phyloP scores from a whole-genome alignment of 2,797 vertebrate species.

The Gambusia yucatana region DNA sequence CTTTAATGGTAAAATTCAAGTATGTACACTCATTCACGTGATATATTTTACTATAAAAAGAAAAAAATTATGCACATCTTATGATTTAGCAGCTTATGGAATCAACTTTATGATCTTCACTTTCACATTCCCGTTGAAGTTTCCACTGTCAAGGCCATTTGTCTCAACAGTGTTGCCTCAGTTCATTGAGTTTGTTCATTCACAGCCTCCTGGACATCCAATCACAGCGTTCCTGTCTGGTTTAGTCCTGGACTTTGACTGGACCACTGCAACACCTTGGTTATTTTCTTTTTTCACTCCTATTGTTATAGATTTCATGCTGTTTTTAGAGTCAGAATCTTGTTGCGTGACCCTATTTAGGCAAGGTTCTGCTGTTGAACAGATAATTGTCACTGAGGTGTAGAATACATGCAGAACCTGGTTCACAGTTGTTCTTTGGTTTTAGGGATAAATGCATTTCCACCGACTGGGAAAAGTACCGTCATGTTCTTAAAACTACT shows the following conservation, averaged over 20 bases:
- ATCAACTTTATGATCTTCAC: not conserved
- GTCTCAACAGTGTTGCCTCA: not conserved
- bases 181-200: slow-evolving; percentile 1
- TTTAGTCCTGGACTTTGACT: slow-evolving; percentile 3
- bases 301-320: not conserved
- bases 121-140: not conserved
- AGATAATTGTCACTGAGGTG: not conserved
- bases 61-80: not conserved
- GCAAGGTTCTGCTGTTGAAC: not conserved
- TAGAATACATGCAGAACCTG: not conserved
- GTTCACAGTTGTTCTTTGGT: not conserved
- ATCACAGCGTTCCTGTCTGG: not conserved
- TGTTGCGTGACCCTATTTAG: not conserved
- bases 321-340: not conserved
- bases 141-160: not conserved
- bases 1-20: not conserved
- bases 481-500: not conserved
- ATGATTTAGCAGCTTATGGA: not conserved
- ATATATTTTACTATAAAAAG: not conserved
- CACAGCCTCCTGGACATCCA: not conserved
- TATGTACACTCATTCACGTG: not conserved
- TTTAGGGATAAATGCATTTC: not conserved
- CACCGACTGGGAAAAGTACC: not conserved
- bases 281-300: not conserved
- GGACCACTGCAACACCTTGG: not conserved